Base-by-base conservation (phyloP, 2,797 vertebrate genomes). In the Phylloscopus collybita region DNA sequence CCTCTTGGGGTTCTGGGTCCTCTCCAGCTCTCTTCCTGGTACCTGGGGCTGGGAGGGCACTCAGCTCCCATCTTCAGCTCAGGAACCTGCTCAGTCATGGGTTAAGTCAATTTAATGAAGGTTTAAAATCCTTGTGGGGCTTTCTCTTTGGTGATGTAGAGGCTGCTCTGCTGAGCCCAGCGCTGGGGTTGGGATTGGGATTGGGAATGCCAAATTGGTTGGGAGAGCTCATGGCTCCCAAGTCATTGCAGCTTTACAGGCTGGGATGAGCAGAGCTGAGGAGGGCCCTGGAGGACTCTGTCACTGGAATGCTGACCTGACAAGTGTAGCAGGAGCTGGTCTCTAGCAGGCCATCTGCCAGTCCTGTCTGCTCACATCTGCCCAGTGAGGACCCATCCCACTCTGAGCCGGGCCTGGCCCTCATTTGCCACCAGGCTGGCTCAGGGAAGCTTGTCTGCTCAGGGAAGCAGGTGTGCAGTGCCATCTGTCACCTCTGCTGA, bases 111-210 rank as follows among this genome's bases (percentile, higher is more conserved):
- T 42, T 90, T 73, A 73, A 54, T 21, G 19, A 72, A 60, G 47
- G 12, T 54, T 54, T 73, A n/a, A 61, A 79, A 36, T 27, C 25
- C 3, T 7, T 7, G 9, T 21, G 40, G 16, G 11, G 11, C 23
- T 25, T 73, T 73, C 40, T 54, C 8, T 51, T 53, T 17, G 34
- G 34, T 42, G 40, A 72, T 51, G 26, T 11, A 38, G 22, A 23
- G 27, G 27, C 42, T 90, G 32, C 11, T 60, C 32, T 61, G 54
- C 47, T 40, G 27, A 42, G 19, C 27, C 34, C 32, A 66, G 40
- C 0, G 0, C 9, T 25, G 19, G 56, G 6, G 2, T 15, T 57
- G 51, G 21, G 9, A 34, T 32, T 78, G 59, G 72, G 21, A 32
- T 15, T 40, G 26, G 26, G 47, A 47, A 3, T 0, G 2, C 30